Evolutionary conservation across 2,797 vertebrate genomes (phyloP).

Genomic region (Rhabdomys pumilio): DNA sequence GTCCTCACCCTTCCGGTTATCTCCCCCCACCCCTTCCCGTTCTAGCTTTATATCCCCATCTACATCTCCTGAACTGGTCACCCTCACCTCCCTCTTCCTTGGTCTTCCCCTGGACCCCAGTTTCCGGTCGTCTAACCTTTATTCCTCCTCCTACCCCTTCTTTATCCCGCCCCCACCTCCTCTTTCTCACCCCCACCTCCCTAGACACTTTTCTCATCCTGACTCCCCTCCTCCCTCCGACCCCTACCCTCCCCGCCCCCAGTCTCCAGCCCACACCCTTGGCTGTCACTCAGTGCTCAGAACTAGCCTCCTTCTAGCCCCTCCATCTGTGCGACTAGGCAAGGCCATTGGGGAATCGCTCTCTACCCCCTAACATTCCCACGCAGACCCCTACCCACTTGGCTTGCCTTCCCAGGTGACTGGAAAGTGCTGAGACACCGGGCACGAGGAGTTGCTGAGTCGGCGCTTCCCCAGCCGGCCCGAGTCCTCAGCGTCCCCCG

Average conservation of each 20-base stretch:
- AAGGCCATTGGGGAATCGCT: neutral
- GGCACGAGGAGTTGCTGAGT: constrained; percentile 82
- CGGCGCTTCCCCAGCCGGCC: constrained; percentile 78
- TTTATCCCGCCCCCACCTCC: neutral
- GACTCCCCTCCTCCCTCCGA: neutral
- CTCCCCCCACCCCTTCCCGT: neutral
- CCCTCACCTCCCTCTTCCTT: neutral
- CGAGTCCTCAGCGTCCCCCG: constrained; percentile 73
- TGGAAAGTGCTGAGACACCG: constrained; percentile 83
- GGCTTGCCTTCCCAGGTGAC: constrained; percentile 70
- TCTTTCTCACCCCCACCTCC: neutral
- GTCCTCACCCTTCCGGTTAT: neutral
- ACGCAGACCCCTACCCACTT: constrained; percentile 58
- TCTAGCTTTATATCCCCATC: neutral
- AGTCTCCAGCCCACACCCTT: constrained; percentile 72
- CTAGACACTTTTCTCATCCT: constrained; percentile 41
- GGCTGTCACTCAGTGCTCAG: neutral
- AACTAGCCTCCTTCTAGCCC: neutral
- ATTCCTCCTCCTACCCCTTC: neutral
- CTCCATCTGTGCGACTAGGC: constrained; percentile 3
- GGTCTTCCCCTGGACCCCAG: neutral
- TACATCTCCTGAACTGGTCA: neutral
- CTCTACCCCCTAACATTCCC: neutral
- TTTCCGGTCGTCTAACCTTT: constrained; percentile 55
- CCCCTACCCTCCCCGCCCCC: constrained; percentile 59